These are phyloP conservation scores for Cotesia chilonis DNA, from an alignment of 1,140 invertebrate species.

Conservation along the genomic window DNA sequence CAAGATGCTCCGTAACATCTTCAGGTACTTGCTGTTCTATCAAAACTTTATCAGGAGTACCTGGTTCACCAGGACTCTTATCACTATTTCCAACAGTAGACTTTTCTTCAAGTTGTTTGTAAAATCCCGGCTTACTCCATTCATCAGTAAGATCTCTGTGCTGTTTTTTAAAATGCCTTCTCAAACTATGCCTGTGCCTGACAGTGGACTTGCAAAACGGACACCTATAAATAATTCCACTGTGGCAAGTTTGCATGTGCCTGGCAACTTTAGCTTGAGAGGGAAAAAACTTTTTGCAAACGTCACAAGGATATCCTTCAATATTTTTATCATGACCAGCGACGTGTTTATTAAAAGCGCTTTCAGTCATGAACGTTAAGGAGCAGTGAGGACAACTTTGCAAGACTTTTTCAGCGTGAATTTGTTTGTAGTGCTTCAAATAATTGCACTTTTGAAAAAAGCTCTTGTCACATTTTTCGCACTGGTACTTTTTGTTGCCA, in stretches of 20 bases:
- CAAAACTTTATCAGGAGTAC: neutral
- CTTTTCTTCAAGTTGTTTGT: constrained; percentile 41
- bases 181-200: constrained; percentile 57
- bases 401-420: constrained; percentile 56
- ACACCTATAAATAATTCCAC: constrained; percentile 62
- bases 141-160: constrained; percentile 49
- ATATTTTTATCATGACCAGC: constrained; percentile 35
- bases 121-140: constrained; percentile 46
- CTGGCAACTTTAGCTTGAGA: constrained; percentile 60
- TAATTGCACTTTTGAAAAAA: constrained; percentile 60
- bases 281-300: constrained; percentile 64
- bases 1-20: too few species aligned
- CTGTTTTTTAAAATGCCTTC: constrained; percentile 62
- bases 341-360: constrained; percentile 40
- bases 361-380: constrained; percentile 42
- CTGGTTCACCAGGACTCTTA: neutral
- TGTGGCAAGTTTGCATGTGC: constrained; percentile 61
- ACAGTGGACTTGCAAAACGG: constrained; percentile 58
- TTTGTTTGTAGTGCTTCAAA: constrained; percentile 61
- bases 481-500: constrained; percentile 58
- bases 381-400: constrained; percentile 44
- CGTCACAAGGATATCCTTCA: constrained; percentile 38
- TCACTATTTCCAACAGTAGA: neutral
- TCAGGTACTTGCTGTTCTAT: too few species aligned
- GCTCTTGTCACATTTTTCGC: constrained; percentile 63